A percentile compares a stretch with the other conserved stretches of the same genome.
Evolutionary conservation across 2,888 invertebrate species (phyloP).

Genomic region (Schizaphis graminum): DNA sequence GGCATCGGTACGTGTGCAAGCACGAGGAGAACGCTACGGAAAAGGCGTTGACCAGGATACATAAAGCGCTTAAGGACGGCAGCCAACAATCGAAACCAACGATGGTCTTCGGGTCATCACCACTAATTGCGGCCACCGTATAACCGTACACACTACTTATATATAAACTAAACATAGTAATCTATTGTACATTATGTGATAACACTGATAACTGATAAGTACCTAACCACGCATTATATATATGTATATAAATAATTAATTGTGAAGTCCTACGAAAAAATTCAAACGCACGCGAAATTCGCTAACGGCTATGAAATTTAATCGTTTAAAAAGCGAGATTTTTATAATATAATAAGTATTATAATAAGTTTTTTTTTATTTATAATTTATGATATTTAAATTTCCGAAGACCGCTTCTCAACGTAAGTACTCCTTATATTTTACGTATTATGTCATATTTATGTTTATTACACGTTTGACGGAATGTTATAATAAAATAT

Average conservation of each 20-base stretch:
- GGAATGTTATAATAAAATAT: not conserved
- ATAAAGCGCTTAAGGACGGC: conserved; percentile 68
- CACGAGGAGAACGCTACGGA: conserved; percentile 70
- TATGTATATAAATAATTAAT: not conserved
- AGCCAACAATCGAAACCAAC: not conserved
- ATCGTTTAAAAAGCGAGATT: not conserved
- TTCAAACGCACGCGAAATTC: not conserved
- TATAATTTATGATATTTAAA: not conserved
- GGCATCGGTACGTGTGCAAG: conserved; percentile 82
- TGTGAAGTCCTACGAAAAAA: not conserved
- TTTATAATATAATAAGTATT: not conserved
- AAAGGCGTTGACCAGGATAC: conserved; percentile 68
- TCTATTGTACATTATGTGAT: not conserved
- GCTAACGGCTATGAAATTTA: not conserved
- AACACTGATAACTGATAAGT: not conserved
- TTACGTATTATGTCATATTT: not conserved
- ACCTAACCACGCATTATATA: not conserved
- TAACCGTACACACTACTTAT: not conserved
- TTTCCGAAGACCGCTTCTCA: not conserved
- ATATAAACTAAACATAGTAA: not conserved
- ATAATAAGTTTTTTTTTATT: not conserved
- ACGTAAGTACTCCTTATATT: not conserved
- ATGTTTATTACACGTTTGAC: not conserved
- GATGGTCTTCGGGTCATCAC: not conserved
- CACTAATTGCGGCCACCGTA: not conserved